These are phyloP conservation scores for Drosophila pseudoananassae DNA, from an alignment of 1,140 invertebrate genomes.

Conservation along the genomic window DNA sequence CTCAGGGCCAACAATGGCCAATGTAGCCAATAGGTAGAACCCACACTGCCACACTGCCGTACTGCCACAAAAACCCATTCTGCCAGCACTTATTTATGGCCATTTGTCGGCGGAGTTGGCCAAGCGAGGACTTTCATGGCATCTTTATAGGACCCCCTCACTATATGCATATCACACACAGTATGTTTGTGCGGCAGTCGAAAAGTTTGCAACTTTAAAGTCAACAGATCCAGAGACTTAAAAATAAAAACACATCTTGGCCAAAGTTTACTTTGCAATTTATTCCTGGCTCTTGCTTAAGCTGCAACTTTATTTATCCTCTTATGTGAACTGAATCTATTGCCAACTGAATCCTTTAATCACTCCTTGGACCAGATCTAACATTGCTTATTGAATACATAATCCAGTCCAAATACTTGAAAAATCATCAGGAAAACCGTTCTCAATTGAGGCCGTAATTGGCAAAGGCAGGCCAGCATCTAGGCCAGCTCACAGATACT, in stretches of 20 bases:
- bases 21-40: conserved; percentile 58
- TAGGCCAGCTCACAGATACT: conserved; percentile 2
- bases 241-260: conserved; percentile 30
- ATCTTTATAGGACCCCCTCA: conserved; percentile 41
- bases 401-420: conserved; percentile 13
- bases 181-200: conserved; percentile 8
- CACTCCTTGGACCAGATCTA: conserved; percentile 13
- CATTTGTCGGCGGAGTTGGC: conserved; percentile 72
- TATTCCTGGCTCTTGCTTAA: conserved; percentile 22
- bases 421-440: conserved; percentile 8
- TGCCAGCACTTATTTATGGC: conserved; percentile 67
- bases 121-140: conserved; percentile 48
- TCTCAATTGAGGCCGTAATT: conserved; percentile 66
- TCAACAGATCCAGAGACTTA: conserved; percentile 33
- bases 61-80: neutral
- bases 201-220: conserved; percentile 47
- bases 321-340: neutral
- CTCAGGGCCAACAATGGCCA: conserved; percentile 49
- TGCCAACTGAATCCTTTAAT: conserved; percentile 12
- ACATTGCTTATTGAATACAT: conserved; percentile 25
- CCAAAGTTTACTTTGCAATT: conserved; percentile 37
- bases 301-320: conserved; percentile 6
- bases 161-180: conserved; percentile 25
- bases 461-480: conserved; percentile 26
- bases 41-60: conserved; percentile 15